phyloP scores from a whole-genome alignment of 1,140 invertebrate genomes.

The Drosophila takahashii region DNA sequence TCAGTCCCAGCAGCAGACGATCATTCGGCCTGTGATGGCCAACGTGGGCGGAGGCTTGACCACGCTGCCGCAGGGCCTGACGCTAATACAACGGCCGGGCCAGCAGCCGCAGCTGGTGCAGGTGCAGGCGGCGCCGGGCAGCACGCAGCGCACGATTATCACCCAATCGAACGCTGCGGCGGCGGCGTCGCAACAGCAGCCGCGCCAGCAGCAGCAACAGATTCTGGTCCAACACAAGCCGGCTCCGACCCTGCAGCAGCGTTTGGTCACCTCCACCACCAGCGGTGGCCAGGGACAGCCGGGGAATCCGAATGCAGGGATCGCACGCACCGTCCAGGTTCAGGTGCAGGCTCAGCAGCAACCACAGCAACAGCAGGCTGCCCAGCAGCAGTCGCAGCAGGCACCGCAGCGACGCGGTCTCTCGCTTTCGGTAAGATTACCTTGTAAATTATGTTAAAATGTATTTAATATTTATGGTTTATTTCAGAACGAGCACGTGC shows the following conservation, averaged over 20 bases:
- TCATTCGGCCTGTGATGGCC: conserved; percentile 80
- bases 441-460: not conserved
- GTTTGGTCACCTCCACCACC: conserved; percentile 78
- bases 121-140: conserved; percentile 77
- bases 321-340: conserved; percentile 83
- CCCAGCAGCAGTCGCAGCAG: conserved; percentile 85
- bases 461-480: not conserved
- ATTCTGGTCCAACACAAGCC: conserved; percentile 80
- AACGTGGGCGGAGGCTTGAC: conserved; percentile 72
- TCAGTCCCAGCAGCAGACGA: conserved; percentile 80
- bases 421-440: conserved; percentile 90
- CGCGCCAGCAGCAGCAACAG: conserved; percentile 76
- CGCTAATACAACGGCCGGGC: conserved; percentile 80
- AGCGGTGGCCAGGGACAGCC: conserved; percentile 70
- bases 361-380: conserved; percentile 62
- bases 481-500: conserved; percentile 94
- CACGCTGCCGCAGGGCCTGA: conserved; percentile 81
- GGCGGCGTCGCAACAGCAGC: conserved; percentile 67
- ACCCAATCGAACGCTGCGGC: conserved; percentile 61
- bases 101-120: conserved; percentile 84
- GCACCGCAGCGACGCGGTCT: conserved; percentile 89
- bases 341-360: conserved; percentile 69
- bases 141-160: conserved; percentile 69
- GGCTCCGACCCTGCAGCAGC: conserved; percentile 79
- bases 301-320: conserved; percentile 43